phyloP scores from a whole-genome alignment of 1,140 invertebrate genomes.

The Panonychus citri region DNA sequence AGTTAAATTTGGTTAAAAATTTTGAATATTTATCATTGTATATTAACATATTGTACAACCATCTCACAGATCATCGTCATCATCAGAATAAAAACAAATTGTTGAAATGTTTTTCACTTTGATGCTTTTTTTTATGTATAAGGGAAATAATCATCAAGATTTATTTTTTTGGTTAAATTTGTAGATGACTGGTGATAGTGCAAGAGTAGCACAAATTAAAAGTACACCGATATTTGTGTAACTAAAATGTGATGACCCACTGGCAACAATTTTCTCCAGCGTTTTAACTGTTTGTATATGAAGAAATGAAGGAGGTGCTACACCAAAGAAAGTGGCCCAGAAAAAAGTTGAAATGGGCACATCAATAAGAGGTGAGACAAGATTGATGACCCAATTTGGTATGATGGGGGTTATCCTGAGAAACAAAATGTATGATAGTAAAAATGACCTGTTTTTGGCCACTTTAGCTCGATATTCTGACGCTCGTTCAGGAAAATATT shows the following conservation, averaged over 20 bases:
- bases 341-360: conserved; percentile 80
- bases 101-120: too few species aligned
- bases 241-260: neutral
- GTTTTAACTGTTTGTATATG: conserved; percentile 94
- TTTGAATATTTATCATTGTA: too few species aligned
- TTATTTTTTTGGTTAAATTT: neutral
- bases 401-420: conserved; percentile 87
- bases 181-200: neutral
- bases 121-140: too few species aligned
- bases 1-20: too few species aligned
- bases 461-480: conserved; percentile 49
- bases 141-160: too few species aligned
- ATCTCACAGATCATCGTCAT: too few species aligned
- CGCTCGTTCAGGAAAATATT: conserved; percentile 70
- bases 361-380: conserved; percentile 83
- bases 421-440: conserved; percentile 93
- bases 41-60: too few species aligned
- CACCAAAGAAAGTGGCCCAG: conserved; percentile 61
- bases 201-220: neutral
- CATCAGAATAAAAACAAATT: too few species aligned
- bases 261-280: conserved; percentile 47
- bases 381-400: conserved; percentile 99
- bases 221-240: neutral
- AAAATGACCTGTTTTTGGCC: conserved; percentile 39
- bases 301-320: conserved; percentile 89